These are phyloP conservation scores for Alitta virens DNA, from an alignment of 2,888 invertebrate genomes.

Conservation along the genomic window DNA sequence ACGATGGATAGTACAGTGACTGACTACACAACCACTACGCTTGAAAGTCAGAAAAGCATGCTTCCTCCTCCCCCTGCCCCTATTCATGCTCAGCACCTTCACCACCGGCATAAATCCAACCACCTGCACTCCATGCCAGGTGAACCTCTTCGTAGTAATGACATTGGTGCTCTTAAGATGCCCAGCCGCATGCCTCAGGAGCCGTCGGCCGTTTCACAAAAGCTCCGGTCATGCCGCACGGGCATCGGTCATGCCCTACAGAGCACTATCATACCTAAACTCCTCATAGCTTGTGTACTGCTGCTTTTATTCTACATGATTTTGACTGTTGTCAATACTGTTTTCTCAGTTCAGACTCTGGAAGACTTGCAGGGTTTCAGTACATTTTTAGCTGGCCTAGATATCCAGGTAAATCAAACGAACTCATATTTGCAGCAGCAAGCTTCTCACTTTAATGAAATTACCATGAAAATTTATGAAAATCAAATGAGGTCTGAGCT, in stretches of 20 bases:
- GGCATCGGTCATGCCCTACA: conserved; percentile 31
- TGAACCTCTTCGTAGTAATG: background rate
- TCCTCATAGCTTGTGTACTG: conserved; percentile 20
- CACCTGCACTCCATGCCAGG: background rate
- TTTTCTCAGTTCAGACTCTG: conserved; percentile 18
- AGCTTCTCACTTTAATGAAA: conserved; percentile 37
- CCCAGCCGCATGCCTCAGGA: background rate
- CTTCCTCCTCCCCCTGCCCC: conserved; percentile 3
- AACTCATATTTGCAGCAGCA: conserved; percentile 35
- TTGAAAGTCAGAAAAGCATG: conserved; percentile 15
- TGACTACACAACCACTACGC: conserved; percentile 12
- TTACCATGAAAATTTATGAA: conserved; percentile 27
- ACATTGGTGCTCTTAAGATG: background rate
- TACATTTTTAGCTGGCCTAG: conserved; percentile 27
- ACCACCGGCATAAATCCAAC: background rate
- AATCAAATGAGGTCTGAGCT: conserved; percentile 28
- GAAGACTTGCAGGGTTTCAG: conserved; percentile 17
- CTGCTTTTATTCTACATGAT: conserved; percentile 22
- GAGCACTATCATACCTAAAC: conserved; percentile 21
- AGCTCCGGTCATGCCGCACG: background rate
- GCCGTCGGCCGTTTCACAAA: background rate
- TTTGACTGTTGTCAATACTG: conserved; percentile 1
- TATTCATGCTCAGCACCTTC: background rate
- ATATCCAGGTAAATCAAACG: conserved; percentile 33
- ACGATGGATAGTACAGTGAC: conserved; percentile 7